Conservation (phyloP, 1,140 invertebrate genomes). For the Copidosoma floridanum region DNA sequence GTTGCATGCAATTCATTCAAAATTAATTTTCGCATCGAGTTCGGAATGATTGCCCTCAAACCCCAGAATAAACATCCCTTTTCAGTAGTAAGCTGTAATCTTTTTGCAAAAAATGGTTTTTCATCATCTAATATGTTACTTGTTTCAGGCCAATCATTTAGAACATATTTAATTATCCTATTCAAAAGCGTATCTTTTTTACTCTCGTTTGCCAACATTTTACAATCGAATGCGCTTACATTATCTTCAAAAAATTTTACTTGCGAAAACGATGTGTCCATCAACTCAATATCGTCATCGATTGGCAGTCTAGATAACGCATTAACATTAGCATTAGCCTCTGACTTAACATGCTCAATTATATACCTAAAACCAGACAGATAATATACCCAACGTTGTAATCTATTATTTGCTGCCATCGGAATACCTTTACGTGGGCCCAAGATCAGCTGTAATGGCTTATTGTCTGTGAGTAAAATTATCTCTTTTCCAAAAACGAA, state of each 20-base stretch:
- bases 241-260: no score
- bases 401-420: conserved; percentile 13
- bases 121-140: background rate
- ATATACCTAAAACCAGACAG: conserved; percentile 1
- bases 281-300: background rate
- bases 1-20: no score
- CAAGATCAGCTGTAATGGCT: conserved; percentile 45
- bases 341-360: conserved; percentile 8
- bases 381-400: background rate
- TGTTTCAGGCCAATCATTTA: background rate
- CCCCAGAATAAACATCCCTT: background rate
- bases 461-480: conserved; percentile 50
- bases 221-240: background rate
- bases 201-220: background rate
- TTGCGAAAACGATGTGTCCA: no score
- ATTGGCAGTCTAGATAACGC: conserved; percentile 1
- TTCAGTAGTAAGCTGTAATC: background rate
- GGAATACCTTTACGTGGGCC: conserved; percentile 32
- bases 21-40: background rate
- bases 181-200: background rate
- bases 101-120: background rate
- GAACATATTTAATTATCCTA: background rate
- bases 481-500: no score
- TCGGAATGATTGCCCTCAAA: background rate
- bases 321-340: background rate